phyloP scores from a whole-genome alignment of 2,797 vertebrate genomes.

The Petrocephalus schoutedeni region DNA sequence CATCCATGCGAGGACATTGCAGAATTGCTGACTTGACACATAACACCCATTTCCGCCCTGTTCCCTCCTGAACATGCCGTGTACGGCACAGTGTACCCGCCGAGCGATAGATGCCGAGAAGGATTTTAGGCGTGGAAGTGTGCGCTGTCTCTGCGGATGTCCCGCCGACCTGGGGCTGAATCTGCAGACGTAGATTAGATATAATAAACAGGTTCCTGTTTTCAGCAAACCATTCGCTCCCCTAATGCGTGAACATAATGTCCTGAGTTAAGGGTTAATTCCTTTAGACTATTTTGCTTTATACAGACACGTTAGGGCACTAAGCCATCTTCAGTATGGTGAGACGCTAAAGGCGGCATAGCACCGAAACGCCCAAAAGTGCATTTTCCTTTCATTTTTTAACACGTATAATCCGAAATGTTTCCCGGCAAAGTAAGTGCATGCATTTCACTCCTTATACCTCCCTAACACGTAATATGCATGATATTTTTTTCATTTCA shows the following conservation, averaged over 20 bases:
- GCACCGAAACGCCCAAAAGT: neutral
- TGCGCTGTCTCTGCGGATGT: neutral
- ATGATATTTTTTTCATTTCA: too few species aligned
- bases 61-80: neutral
- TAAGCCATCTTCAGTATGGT: neutral
- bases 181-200: neutral
- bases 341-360: neutral
- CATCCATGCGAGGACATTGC: neutral
- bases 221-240: neutral
- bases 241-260: neutral
- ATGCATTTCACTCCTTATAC: too few species aligned
- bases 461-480: too few species aligned
- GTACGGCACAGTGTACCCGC: neutral
- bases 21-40: neutral
- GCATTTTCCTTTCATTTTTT: neutral
- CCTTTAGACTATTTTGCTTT: neutral
- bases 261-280: neutral
- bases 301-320: neutral
- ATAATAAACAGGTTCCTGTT: neutral
- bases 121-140: too few species aligned
- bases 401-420: too few species aligned
- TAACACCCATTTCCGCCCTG: neutral
- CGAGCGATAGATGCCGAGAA: too few species aligned
- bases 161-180: neutral
- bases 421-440: too few species aligned